phyloP scores from a whole-genome alignment of 2,888 invertebrate species.

The Euzetes globulus region DNA sequence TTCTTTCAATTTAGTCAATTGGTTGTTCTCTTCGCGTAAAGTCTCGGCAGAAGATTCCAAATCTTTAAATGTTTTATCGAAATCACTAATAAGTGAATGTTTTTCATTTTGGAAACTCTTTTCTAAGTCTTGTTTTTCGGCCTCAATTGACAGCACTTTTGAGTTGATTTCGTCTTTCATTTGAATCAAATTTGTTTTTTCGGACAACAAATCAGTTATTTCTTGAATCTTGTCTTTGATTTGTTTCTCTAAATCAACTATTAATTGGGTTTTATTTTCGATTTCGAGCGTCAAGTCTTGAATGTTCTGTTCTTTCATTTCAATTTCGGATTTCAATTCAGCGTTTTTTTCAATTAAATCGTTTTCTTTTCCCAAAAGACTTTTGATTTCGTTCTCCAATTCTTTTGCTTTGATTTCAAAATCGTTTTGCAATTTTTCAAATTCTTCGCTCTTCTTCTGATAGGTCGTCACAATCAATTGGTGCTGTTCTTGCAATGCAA shows the following conservation, averaged over 20 bases:
- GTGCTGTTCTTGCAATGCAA: not conserved
- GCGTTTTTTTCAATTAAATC: not conserved
- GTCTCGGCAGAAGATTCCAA: not conserved
- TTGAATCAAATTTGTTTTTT: not conserved
- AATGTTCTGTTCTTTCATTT: not conserved
- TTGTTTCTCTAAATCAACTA: not conserved
- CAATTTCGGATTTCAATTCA: not conserved
- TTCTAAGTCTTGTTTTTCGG: not conserved
- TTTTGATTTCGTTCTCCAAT: not conserved
- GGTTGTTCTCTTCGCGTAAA: not conserved
- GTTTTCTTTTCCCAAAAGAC: not conserved
- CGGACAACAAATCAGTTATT: not conserved
- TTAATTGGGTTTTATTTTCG: not conserved
- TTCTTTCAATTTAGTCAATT: not conserved
- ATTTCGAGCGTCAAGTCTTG: not conserved
- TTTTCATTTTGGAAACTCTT: not conserved
- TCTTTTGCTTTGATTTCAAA: not conserved
- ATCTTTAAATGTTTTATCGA: not conserved
- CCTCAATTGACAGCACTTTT: not conserved
- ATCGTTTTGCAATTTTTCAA: not conserved
- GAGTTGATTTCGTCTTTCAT: not conserved
- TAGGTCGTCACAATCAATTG: not conserved
- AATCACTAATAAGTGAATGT: not conserved
- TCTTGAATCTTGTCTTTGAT: not conserved
- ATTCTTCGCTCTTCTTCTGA: not conserved